Conservation (phyloP, 2,113 vertebrate genomes). For the Propithecus coquereli region DNA sequence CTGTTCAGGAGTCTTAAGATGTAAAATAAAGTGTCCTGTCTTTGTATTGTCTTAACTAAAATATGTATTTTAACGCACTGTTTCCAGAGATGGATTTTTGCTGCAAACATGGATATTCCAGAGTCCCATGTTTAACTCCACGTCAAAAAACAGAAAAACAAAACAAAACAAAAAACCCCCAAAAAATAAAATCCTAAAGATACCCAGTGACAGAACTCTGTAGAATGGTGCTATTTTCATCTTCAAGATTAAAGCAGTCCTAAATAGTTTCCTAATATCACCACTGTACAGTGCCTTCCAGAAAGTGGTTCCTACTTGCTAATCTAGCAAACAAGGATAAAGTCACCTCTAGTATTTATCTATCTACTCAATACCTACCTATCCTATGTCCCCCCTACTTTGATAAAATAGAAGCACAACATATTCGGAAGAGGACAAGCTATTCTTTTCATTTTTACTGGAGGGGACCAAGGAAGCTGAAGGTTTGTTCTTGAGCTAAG, state of each 20-base stretch:
- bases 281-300: background rate
- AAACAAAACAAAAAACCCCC: background rate
- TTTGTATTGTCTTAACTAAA: background rate
- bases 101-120: background rate
- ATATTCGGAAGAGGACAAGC: background rate
- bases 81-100: constrained; percentile 21
- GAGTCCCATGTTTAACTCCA: background rate
- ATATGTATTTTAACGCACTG: background rate
- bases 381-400: background rate
- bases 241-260: constrained; percentile 38
- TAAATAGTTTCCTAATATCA: constrained; percentile 25
- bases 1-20: background rate
- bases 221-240: constrained; percentile 41
- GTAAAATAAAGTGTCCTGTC: background rate
- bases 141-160: background rate
- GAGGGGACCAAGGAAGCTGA: background rate
- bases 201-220: background rate
- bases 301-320: background rate
- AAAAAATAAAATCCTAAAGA: background rate
- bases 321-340: background rate
- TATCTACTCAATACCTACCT: background rate
- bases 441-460: background rate
- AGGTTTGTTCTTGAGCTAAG: background rate
- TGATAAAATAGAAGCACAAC: background rate
- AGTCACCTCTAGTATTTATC: background rate